These are phyloP conservation scores for Ostrea denselamellosa DNA, from an alignment of 1,140 invertebrate genomes.

Conservation along the genomic window DNA sequence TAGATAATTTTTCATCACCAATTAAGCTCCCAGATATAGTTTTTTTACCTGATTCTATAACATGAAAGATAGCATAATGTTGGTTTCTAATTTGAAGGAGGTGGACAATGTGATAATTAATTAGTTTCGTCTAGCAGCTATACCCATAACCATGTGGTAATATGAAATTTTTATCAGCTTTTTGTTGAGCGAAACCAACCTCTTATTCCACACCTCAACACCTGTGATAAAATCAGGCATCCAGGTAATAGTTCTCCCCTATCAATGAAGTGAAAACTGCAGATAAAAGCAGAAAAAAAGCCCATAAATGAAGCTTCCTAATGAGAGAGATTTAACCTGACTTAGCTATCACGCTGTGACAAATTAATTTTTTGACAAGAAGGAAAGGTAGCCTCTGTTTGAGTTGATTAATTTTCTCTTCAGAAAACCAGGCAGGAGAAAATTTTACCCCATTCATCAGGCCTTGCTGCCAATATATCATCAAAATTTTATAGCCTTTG, in stretches of 20 bases:
- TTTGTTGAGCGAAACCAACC: background rate
- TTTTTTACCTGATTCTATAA: background rate
- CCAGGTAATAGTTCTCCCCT: conserved; percentile 27
- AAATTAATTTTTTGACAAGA: conserved; percentile 39
- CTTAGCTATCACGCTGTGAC: conserved; percentile 31
- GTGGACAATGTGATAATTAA: conserved; percentile 25
- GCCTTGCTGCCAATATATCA: background rate
- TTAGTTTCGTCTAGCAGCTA: conserved; percentile 4
- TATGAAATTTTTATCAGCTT: conserved; percentile 38
- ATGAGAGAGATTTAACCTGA: conserved; percentile 18
- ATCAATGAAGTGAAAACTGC: conserved; percentile 30
- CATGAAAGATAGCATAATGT: conserved; percentile 24
- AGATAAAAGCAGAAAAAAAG: conserved; percentile 39
- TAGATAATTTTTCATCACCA: conserved; percentile 18
- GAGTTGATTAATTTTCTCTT: conserved; percentile 35
- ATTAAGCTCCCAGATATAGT: conserved; percentile 8
- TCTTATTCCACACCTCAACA: conserved; percentile 27
- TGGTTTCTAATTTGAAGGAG: conserved; percentile 14
- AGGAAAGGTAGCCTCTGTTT: conserved; percentile 27
- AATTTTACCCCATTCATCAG: conserved; percentile 25
- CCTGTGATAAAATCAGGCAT: conserved; percentile 28
- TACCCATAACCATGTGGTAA: conserved; percentile 28
- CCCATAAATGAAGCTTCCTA: conserved; percentile 35
- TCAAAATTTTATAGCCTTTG: conserved; percentile 36
- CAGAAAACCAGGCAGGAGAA: conserved; percentile 18